Conservation (phyloP, 1,140 invertebrate genomes). For the Drosophila malerkotliana region DNA sequence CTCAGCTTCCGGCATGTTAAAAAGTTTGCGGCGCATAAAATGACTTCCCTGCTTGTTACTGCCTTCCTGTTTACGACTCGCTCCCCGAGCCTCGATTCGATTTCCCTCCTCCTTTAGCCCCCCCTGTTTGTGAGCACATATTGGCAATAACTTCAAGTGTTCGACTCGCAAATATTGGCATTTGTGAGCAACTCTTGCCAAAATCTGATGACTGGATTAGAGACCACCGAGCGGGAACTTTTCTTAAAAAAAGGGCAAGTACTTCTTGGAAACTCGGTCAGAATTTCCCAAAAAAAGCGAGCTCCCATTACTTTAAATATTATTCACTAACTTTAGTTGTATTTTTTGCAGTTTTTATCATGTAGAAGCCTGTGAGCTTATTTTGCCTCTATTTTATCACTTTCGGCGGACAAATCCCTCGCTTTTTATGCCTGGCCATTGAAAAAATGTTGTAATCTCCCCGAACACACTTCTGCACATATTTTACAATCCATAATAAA, state of each 20-base stretch:
- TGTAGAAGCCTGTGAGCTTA: conserved; percentile 11
- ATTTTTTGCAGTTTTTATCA: neutral
- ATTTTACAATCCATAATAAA: conserved; percentile 51
- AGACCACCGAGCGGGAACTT: conserved; percentile 11
- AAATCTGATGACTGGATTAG: conserved; percentile 37
- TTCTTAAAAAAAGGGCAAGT: conserved; percentile 8
- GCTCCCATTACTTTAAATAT: conserved; percentile 18
- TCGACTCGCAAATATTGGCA: conserved; percentile 68
- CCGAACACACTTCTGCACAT: conserved; percentile 41
- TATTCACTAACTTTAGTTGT: conserved; percentile 8
- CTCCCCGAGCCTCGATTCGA: neutral
- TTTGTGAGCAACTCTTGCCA: neutral
- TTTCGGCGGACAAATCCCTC: conserved; percentile 43
- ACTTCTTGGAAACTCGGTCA: no score
- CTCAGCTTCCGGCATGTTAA: conserved; percentile 82
- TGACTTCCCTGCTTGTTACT: conserved; percentile 78
- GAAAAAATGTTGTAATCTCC: conserved; percentile 46
- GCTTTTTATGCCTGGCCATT: conserved; percentile 44
- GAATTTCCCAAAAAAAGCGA: no score
- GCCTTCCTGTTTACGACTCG: conserved; percentile 76
- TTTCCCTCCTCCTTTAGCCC: neutral
- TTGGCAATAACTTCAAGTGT: conserved; percentile 80
- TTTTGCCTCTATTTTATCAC: conserved; percentile 47
- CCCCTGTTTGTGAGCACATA: conserved; percentile 49
- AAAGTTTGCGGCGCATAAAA: conserved; percentile 82